Percentiles rank a stretch among this genome's conserved stretches.
Conservation (phyloP, 2,797 vertebrate species). For the Lacerta bilineata region DNA sequence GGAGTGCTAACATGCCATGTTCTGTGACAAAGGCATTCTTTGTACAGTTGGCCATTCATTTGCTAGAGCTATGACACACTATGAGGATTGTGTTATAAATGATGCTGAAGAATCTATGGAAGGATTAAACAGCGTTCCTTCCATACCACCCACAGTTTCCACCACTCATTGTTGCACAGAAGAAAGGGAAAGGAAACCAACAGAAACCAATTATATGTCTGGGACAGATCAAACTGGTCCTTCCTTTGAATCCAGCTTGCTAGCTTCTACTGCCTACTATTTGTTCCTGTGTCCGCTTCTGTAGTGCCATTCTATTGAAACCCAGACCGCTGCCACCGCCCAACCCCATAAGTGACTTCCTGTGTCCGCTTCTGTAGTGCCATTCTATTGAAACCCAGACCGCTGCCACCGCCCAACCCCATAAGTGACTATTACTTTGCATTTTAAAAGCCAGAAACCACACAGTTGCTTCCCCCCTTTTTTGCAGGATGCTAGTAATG, state of each 20-base stretch:
- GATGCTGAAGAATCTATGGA: neutral
- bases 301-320: slow-evolving; percentile 28
- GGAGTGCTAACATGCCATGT: slow-evolving; percentile 60
- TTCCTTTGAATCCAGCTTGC: slow-evolving; percentile 17
- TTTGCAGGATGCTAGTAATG: slow-evolving; percentile 51
- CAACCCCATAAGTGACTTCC: neutral
- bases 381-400: slow-evolving; percentile 30
- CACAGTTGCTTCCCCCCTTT: slow-evolving; percentile 36
- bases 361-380: slow-evolving; percentile 17
- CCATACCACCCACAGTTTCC: neutral
- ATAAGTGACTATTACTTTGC: slow-evolving; percentile 25
- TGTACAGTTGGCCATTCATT: slow-evolving; percentile 61
- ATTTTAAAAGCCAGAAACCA: slow-evolving; percentile 51
- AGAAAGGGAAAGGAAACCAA: slow-evolving; percentile 47
- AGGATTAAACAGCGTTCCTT: slow-evolving; percentile 35
- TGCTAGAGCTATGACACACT: slow-evolving; percentile 23
- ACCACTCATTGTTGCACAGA: slow-evolving; percentile 16
- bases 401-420: slow-evolving; percentile 25
- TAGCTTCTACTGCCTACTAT: neutral
- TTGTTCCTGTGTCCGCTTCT: slow-evolving; percentile 20
- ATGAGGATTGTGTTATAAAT: slow-evolving; percentile 36
- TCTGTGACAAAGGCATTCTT: slow-evolving; percentile 62
- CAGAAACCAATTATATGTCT: slow-evolving; percentile 48
- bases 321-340: slow-evolving; percentile 25
- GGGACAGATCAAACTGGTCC: slow-evolving; percentile 10